Percentiles rank a stretch among this genome's conserved stretches.
Evolutionary conservation across 2,797 vertebrate genomes (phyloP).

Genomic region (Poeciliopsis turneri): DNA sequence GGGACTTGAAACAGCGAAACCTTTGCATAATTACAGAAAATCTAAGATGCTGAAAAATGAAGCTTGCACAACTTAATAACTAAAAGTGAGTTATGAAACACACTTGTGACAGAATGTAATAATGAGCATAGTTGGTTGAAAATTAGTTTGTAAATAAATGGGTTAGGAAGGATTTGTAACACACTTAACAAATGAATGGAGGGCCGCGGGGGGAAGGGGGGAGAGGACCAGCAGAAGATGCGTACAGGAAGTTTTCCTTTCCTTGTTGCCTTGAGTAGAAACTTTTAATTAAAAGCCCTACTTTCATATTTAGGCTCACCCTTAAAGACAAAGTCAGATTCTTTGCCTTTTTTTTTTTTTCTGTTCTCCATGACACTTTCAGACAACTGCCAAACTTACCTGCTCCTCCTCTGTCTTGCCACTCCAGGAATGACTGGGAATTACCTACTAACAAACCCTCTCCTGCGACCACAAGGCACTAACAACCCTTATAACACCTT

Average conservation of each 20-base stretch:
- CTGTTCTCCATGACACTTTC: slow-evolving; percentile 44
- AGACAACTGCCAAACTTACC: slow-evolving; percentile 47
- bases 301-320: slow-evolving; percentile 20
- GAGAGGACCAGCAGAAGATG: background rate
- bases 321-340: slow-evolving; percentile 16
- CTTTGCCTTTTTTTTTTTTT: slow-evolving; percentile 19
- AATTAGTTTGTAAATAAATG: slow-evolving; percentile 22
- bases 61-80: slow-evolving; percentile 16
- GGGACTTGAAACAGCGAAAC: slow-evolving; percentile 16
- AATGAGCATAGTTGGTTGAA: slow-evolving; percentile 28
- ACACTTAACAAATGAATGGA: slow-evolving; percentile 5
- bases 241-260: background rate
- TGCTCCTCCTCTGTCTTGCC: slow-evolving; percentile 83
- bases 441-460: slow-evolving; percentile 99
- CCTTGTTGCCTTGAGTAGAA: background rate
- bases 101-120: slow-evolving; percentile 20
- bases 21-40: slow-evolving; percentile 15
- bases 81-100: slow-evolving; percentile 12
- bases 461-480: slow-evolving; percentile 99
- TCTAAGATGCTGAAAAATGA: background rate
- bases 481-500: slow-evolving; percentile 99
- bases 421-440: slow-evolving; percentile 99
- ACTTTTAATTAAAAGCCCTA: slow-evolving; percentile 13
- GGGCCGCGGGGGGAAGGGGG: fast-evolving
- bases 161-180: slow-evolving; percentile 12